Evolutionary conservation across 2,888 invertebrate genomes (phyloP).

Genomic region (Drosophila koepferae): DNA sequence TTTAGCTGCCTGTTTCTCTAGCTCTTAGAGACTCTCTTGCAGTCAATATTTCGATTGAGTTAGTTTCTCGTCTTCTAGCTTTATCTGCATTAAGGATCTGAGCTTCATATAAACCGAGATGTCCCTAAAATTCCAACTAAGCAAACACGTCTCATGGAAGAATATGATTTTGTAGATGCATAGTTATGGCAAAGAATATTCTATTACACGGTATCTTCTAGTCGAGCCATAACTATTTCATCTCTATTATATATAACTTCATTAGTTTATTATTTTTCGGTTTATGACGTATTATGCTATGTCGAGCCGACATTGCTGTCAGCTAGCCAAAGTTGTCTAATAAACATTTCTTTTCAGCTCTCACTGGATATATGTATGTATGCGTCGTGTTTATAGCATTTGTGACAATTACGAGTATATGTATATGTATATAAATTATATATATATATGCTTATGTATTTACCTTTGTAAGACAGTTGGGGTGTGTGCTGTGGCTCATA

Average conservation of each 20-base stretch:
- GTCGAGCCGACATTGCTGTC: constrained; percentile 24
- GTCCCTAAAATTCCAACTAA: too few relatives aligned
- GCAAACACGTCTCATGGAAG: too few relatives aligned
- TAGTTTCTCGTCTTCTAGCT: not conserved
- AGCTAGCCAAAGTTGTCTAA: constrained; percentile 62
- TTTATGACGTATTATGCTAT: constrained; percentile 54
- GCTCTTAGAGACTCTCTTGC: not conserved
- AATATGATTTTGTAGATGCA: too few relatives aligned
- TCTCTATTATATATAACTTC: constrained; percentile 7
- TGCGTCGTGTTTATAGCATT: constrained; percentile 29
- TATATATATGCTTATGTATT: not conserved
- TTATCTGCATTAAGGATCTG: not conserved
- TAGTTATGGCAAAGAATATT: too few relatives aligned
- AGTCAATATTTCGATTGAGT: not conserved
- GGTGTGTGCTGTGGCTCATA: constrained; percentile 53
- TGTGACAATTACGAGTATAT: constrained; percentile 33
- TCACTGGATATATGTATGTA: constrained; percentile 21
- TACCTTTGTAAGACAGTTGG: constrained; percentile 16
- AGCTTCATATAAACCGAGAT: too few relatives aligned
- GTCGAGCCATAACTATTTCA: not conserved
- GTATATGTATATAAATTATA: not conserved
- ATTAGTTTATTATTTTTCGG: constrained; percentile 21
- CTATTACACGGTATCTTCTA: not conserved
- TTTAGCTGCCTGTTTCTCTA: not conserved
- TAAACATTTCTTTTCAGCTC: constrained; percentile 54